These are phyloP conservation scores for Acronicta aceris DNA, from an alignment of 2,888 invertebrate genomes.

Conservation along the genomic window DNA sequence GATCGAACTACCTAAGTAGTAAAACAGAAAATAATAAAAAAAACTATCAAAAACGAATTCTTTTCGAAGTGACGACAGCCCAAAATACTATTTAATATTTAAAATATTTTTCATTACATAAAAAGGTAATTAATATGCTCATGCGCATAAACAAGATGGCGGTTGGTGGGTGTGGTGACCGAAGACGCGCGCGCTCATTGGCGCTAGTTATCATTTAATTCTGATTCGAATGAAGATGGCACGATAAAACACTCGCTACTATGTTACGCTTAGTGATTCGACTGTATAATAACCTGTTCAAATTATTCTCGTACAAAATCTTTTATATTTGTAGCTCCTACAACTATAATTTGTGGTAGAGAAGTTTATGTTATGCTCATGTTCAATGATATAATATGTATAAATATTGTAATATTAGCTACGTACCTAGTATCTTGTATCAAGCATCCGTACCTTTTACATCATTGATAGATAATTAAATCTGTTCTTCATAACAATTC, in stretches of 20 bases:
- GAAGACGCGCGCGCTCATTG: constrained; percentile 75
- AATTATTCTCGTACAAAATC: constrained; percentile 12
- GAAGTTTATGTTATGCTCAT: no score
- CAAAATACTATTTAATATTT: constrained; percentile 38
- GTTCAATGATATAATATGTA: no score
- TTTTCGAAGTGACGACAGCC: constrained; percentile 6
- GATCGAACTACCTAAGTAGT: background rate
- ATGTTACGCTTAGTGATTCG: constrained; percentile 45
- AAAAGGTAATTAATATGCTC: constrained; percentile 74
- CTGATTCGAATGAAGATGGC: constrained; percentile 69
- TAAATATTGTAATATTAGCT: no score
- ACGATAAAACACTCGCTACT: constrained; percentile 60
- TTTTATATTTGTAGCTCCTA: background rate
- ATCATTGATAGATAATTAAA: no score
- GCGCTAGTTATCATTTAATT: constrained; percentile 74
- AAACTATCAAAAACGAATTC: background rate
- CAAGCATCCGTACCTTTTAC: no score
- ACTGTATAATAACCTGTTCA: constrained; percentile 10
- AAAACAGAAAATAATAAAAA: background rate
- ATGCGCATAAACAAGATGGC: constrained; percentile 83
- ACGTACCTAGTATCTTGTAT: no score
- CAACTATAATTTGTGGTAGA: no score
- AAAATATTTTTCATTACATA: constrained; percentile 50
- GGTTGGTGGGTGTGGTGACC: constrained; percentile 80
- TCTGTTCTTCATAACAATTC: no score